Percentiles rank a stretch among this genome's conserved stretches.
Evolutionary conservation across 1,140 invertebrate species (phyloP).

Genomic region (Drosophila tristis): DNA sequence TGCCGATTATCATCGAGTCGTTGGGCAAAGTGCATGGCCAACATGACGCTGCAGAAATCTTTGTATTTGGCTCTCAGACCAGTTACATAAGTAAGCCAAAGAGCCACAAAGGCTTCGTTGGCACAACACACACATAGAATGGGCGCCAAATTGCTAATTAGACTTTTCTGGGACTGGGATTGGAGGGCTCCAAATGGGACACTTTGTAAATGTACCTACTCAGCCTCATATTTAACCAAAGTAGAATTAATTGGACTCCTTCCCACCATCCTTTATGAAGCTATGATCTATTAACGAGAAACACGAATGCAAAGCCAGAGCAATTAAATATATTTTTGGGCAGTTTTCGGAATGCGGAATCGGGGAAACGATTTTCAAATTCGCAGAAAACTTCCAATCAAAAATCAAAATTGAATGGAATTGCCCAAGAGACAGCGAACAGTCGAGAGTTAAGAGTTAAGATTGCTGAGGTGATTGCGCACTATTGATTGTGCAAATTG

Average conservation of each 20-base stretch:
- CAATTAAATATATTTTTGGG: slow-evolving; percentile 3
- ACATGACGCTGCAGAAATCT: slow-evolving; percentile 45
- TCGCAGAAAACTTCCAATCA: slow-evolving; percentile 2
- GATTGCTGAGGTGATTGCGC: slow-evolving; percentile 9
- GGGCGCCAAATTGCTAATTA: too few relatives aligned
- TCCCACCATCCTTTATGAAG: too few relatives aligned
- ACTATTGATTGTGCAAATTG: slow-evolving; percentile 5
- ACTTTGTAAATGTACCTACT: too few relatives aligned
- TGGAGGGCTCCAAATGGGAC: too few relatives aligned
- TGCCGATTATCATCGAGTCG: slow-evolving; percentile 37
- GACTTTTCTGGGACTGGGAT: too few relatives aligned
- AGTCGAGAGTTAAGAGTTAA: too few relatives aligned
- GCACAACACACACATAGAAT: too few relatives aligned
- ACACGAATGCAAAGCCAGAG: too few relatives aligned
- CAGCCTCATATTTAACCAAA: too few relatives aligned
- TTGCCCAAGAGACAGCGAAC: background rate
- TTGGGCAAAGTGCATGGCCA: slow-evolving; percentile 60
- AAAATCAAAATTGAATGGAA: slow-evolving; percentile 16
- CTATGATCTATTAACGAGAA: too few relatives aligned
- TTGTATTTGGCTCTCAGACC: background rate
- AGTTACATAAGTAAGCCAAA: background rate
- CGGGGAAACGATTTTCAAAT: background rate
- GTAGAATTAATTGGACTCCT: too few relatives aligned
- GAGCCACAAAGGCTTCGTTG: background rate
- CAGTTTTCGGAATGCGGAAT: slow-evolving; percentile 27